Evolutionary conservation across 1,140 invertebrate genomes (phyloP).

Genomic region (Bombus terrestris): DNA sequence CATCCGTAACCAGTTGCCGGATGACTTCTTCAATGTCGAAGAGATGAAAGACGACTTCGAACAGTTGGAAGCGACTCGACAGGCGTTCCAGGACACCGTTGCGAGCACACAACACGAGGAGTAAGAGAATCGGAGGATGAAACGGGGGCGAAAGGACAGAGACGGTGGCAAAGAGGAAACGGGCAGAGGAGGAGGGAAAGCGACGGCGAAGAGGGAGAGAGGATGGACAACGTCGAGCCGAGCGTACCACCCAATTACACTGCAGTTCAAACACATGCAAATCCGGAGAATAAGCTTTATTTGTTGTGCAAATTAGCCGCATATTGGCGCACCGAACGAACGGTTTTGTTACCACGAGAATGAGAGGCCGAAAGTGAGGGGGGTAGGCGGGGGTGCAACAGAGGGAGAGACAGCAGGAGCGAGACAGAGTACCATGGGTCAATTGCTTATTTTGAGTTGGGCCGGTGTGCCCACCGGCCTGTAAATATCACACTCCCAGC

Average conservation of each 20-base stretch:
- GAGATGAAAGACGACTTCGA: too few species aligned
- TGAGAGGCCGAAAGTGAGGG: slow-evolving; percentile 48
- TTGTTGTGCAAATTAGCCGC: slow-evolving; percentile 83
- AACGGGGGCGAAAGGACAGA: slow-evolving; percentile 2
- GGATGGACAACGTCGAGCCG: slow-evolving; percentile 67
- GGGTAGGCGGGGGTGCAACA: slow-evolving; percentile 9
- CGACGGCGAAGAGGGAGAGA: slow-evolving; percentile 46
- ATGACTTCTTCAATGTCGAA: too few species aligned
- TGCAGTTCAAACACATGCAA: slow-evolving; percentile 83
- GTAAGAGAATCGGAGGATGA: slow-evolving; percentile 27
- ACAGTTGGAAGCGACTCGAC: background rate
- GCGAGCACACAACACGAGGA: background rate
- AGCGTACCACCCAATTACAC: slow-evolving; percentile 82
- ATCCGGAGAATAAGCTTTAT: slow-evolving; percentile 83
- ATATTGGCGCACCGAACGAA: slow-evolving; percentile 80
- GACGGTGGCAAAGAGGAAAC: slow-evolving; percentile 15
- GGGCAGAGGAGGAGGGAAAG: slow-evolving; percentile 30
- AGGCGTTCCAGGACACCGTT: background rate
- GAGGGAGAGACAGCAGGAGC: slow-evolving; percentile 26
- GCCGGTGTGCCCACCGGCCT: slow-evolving; percentile 67
- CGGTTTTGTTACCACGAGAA: slow-evolving; percentile 76
- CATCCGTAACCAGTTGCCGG: background rate
- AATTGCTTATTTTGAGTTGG: slow-evolving; percentile 80
- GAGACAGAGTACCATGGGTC: slow-evolving; percentile 69
- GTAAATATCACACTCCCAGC: slow-evolving; percentile 71